Conservation (phyloP, 2,113 vertebrate genomes). For the Corydoras maculifer region DNA sequence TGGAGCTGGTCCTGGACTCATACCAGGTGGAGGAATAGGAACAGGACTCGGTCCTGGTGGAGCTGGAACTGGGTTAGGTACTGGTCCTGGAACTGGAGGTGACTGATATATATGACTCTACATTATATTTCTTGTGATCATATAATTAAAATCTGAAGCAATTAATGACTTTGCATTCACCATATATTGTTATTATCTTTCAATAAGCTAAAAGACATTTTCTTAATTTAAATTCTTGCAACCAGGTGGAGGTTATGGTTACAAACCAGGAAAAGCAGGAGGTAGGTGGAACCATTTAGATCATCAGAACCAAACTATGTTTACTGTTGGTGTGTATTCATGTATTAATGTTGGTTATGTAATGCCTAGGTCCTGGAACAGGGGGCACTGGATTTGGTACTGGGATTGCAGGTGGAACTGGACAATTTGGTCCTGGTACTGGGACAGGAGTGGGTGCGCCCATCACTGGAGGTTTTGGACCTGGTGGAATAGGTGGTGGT, state of each 20-base stretch:
- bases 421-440: slow-evolving; percentile 37
- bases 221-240: neutral
- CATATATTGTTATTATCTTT: neutral
- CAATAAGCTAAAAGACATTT: neutral
- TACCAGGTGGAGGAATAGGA: slow-evolving; percentile 18
- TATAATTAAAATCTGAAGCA: neutral
- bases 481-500: slow-evolving; percentile 39
- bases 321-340: neutral
- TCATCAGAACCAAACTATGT: neutral
- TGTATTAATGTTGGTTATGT: neutral
- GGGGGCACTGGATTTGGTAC: slow-evolving; percentile 40
- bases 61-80: slow-evolving; percentile 30
- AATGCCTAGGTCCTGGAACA: slow-evolving; percentile 12
- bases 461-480: slow-evolving; percentile 46
- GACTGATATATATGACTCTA: neutral
- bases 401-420: slow-evolving; percentile 41
- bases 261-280: slow-evolving; percentile 31
- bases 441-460: slow-evolving; percentile 28
- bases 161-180: neutral
- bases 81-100: slow-evolving; percentile 27
- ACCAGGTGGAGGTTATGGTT: slow-evolving; percentile 19
- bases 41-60: slow-evolving; percentile 33
- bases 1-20: slow-evolving; percentile 31
- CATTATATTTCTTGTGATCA: neutral
- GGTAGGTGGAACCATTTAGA: neutral